Conservation (phyloP, 2,113 vertebrate genomes). For the Antidorcas marsupialis region DNA sequence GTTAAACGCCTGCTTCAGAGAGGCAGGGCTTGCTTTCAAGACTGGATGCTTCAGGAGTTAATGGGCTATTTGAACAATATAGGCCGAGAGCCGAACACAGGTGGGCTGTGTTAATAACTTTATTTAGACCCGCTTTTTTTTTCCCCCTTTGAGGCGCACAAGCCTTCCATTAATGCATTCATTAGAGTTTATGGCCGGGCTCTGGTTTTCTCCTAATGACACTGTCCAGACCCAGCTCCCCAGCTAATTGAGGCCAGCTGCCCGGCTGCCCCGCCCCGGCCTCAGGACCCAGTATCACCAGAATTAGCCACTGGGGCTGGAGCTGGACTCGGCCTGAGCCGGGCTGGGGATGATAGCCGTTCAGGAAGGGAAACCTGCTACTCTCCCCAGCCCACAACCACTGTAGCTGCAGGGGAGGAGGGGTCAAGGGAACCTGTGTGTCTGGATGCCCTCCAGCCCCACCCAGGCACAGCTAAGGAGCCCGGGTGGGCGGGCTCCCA, state of each 20-base stretch:
- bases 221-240: constrained; percentile 83
- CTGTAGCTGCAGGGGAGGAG: not conserved
- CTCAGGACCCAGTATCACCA: constrained; percentile 53
- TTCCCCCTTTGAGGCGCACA: constrained; percentile 83
- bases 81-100: constrained; percentile 83
- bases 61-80: constrained; percentile 85
- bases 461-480: not conserved
- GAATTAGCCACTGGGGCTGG: constrained; percentile 29
- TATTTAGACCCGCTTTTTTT: constrained; percentile 84
- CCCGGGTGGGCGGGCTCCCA: not conserved
- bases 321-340: not conserved
- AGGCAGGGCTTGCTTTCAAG: constrained; percentile 83
- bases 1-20: constrained; percentile 86
- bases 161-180: constrained; percentile 89
- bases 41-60: constrained; percentile 82
- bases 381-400: not conserved
- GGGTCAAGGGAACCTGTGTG: not conserved
- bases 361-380: not conserved
- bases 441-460: not conserved
- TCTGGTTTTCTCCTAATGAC: constrained; percentile 87
- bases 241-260: constrained; percentile 86
- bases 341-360: not conserved
- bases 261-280: constrained; percentile 48
- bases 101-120: constrained; percentile 90
- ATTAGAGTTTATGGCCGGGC: constrained; percentile 85